These are phyloP conservation scores for Polyergus mexicanus DNA, from an alignment of 1,140 invertebrate species.

Conservation along the genomic window DNA sequence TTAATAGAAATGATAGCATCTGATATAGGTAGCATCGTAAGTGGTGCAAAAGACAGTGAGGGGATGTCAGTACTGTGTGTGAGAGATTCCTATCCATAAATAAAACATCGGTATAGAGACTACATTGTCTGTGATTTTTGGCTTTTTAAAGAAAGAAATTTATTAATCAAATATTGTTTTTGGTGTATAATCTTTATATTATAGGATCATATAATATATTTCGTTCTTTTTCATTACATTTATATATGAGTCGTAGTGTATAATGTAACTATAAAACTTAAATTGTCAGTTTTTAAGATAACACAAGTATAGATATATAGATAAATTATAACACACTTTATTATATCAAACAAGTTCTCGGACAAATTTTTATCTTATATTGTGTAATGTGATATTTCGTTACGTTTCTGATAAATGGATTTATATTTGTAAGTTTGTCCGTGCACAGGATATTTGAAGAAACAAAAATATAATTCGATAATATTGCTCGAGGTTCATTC, in stretches of 20 bases:
- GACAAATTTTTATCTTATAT: constrained; percentile 54
- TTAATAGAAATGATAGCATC: constrained; percentile 84
- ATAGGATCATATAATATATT: constrained; percentile 59
- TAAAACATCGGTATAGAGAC: constrained; percentile 65
- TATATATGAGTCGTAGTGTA: constrained; percentile 59
- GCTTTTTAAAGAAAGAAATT: constrained; percentile 73
- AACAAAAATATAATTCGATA: constrained; percentile 11
- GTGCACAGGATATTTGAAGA: constrained; percentile 2
- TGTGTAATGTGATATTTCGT: constrained; percentile 32
- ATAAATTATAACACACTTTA: constrained; percentile 63
- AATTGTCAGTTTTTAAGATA: constrained; percentile 65
- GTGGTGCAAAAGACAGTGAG: constrained; percentile 70
- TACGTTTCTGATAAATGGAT: constrained; percentile 22
- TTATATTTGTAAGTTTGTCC: constrained; percentile 35
- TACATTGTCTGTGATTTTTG: constrained; percentile 77
- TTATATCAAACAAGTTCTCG: constrained; percentile 36
- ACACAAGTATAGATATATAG: constrained; percentile 38
- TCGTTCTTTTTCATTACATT: constrained; percentile 68
- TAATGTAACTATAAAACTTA: constrained; percentile 48
- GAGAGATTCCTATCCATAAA: constrained; percentile 62
- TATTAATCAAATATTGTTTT: constrained; percentile 71
- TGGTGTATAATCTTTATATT: constrained; percentile 76
- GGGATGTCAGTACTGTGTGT: constrained; percentile 65
- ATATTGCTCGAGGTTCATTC: constrained; percentile 19
- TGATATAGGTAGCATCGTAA: constrained; percentile 82